phyloP scores from a whole-genome alignment of 1,140 invertebrate genomes.

The Leptestheria dahalacensis region DNA sequence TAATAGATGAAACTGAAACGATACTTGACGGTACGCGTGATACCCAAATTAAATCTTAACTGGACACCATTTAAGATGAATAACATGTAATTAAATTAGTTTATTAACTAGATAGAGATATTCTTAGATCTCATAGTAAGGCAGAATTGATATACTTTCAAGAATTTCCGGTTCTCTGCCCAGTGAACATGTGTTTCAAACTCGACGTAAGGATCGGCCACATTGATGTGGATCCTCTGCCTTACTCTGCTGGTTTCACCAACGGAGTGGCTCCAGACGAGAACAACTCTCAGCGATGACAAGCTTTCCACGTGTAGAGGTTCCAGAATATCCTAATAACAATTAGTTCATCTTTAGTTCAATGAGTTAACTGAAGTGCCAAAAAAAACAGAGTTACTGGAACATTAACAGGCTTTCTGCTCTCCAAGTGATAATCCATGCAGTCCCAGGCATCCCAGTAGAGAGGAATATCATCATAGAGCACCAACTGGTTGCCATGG shows the following conservation, averaged over 20 bases:
- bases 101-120: no score
- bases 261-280: slow-evolving; percentile 26
- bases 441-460: slow-evolving; percentile 45
- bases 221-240: slow-evolving; percentile 31
- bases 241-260: slow-evolving; percentile 29
- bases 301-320: slow-evolving; percentile 19
- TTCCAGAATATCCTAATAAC: slow-evolving; percentile 4
- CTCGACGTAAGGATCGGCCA: slow-evolving; percentile 32
- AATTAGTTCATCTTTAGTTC: no score
- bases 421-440: slow-evolving; percentile 40
- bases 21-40: no score
- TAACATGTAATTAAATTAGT: no score
- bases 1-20: no score
- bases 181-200: slow-evolving; percentile 34
- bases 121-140: no score
- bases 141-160: no score
- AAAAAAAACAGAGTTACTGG: no score
- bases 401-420: slow-evolving; percentile 23
- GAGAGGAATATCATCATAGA: slow-evolving; percentile 39
- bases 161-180: slow-evolving; percentile 36
- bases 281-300: slow-evolving; percentile 26
- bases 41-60: no score
- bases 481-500: slow-evolving; percentile 29
- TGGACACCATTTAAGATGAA: no score
- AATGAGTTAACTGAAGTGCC: no score